phyloP scores from a whole-genome alignment of 2,797 vertebrate species.

The Lutjanus campechanus region DNA sequence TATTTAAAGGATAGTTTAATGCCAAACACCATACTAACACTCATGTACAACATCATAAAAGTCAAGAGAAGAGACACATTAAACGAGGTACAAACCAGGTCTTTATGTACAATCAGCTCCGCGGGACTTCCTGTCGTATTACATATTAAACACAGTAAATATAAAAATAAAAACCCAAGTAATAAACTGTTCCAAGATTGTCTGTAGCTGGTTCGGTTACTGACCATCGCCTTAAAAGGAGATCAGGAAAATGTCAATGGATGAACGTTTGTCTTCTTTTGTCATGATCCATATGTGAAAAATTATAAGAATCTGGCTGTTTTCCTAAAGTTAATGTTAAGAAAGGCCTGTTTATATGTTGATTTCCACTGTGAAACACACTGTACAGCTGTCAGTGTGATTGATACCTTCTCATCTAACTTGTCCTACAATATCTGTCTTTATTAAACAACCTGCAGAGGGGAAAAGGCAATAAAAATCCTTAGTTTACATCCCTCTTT shows the following conservation, averaged over 20 bases:
- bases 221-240: slow-evolving; percentile 65
- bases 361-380: slow-evolving; percentile 8
- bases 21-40: slow-evolving; percentile 88
- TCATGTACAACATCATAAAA: slow-evolving; percentile 87
- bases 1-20: slow-evolving; percentile 89
- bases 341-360: slow-evolving; percentile 3
- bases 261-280: slow-evolving; percentile 10
- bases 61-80: slow-evolving; percentile 78
- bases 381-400: slow-evolving; percentile 34
- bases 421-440: slow-evolving; percentile 39
- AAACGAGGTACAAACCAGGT: slow-evolving; percentile 83
- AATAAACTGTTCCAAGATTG: slow-evolving; percentile 80
- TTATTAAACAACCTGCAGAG: slow-evolving; percentile 38
- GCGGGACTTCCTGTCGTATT: slow-evolving; percentile 47
- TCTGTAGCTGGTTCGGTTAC: slow-evolving; percentile 77
- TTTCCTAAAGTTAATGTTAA: slow-evolving; percentile 1
- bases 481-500: slow-evolving; percentile 43
- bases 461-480: slow-evolving; percentile 46
- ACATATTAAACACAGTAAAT: slow-evolving; percentile 77
- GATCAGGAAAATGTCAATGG: slow-evolving; percentile 26
- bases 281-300: slow-evolving; percentile 18
- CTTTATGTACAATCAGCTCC: slow-evolving; percentile 81
- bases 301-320: slow-evolving; percentile 1
- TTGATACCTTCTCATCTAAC: slow-evolving; percentile 8
- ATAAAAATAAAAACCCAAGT: slow-evolving; percentile 84